Evolutionary conservation across 2,888 invertebrate species (phyloP), one percentile per base, ranked within the genome.

Genomic region (Tricholauxania praeusta): DNA sequence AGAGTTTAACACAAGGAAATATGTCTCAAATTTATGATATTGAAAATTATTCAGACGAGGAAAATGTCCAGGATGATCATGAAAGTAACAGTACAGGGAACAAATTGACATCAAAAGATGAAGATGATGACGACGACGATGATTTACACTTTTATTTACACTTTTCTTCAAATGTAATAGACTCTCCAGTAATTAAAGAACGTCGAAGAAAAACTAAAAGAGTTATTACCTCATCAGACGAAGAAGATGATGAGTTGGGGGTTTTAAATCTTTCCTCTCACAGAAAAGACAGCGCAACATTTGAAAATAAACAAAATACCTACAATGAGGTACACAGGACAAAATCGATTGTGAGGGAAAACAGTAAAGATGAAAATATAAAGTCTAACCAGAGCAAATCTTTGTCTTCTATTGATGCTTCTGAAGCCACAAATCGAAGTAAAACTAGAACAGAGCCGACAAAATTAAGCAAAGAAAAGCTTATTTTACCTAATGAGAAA

Each of bases 11-110:
- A 12, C 76, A 79, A 28, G 72, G 73, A 63, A 79, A 75, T 62
- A 74, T 80, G 75, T 85, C 86, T 0, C 85, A 83, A 73, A 75
- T 80, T 1, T 85, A 82, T 74, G 81, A 82, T 10, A 12, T 76
- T 19, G 77, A 77, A 32, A 75, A 80, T 15, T 72, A 74, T n/a
- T 48, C 71, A 1, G 70, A 73, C 48, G 72, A 74, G 60, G 74
- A 76, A 47, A 72, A 71, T 17, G 76, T 75, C 12, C 39, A 51
- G 14, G 55, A 74, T 15, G 49, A 15, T 1, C 69, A 74, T 49
- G 73, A 77, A 74, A 12, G 55, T 62, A 52, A 67, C 19, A 51
- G 12, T 39, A 51, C 17, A 17, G 53, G 65, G 17, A 10, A 60
- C 28, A 39, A 28, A 28, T 39, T 7, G 1, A 39, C 39, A 6